Evolutionary conservation across 2,113 vertebrate genomes (phyloP).

Genomic region (Calidris pugnax): DNA sequence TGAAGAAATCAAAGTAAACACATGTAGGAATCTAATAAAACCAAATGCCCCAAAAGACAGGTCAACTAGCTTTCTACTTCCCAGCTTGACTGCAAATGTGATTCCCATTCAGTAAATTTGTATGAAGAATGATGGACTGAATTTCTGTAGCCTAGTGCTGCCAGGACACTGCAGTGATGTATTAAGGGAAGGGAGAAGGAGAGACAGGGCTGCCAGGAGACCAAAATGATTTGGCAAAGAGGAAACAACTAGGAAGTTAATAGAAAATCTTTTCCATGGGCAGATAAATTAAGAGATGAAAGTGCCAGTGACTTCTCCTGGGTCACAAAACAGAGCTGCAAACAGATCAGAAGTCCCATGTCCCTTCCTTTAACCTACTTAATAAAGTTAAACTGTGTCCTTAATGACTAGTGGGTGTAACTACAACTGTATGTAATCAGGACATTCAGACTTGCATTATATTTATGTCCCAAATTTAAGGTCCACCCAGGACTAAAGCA

Average conservation of each 20-base stretch:
- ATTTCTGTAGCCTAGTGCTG: neutral
- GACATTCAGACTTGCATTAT: neutral
- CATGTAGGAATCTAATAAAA: constrained; percentile 32
- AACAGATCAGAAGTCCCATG: neutral
- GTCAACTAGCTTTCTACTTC: neutral
- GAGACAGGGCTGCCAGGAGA: neutral
- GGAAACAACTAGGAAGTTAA: neutral
- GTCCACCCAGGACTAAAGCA: neutral
- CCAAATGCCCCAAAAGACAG: neutral
- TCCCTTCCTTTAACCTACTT: neutral
- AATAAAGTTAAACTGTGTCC: neutral
- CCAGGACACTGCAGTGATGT: neutral
- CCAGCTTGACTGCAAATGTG: constrained; percentile 12
- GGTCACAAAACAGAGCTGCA: neutral
- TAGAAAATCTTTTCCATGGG: neutral
- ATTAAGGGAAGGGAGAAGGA: neutral
- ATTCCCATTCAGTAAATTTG: neutral
- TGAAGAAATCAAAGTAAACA: constrained; percentile 27
- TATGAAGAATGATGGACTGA: neutral
- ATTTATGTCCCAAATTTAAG: neutral
- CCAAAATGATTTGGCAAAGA: neutral
- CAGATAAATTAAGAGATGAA: neutral
- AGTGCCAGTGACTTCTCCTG: neutral
- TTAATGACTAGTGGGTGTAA: neutral
- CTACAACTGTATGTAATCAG: neutral